Evolutionary conservation across 2,113 vertebrate genomes (phyloP).

Genomic region (Xiphophorus maculatus): DNA sequence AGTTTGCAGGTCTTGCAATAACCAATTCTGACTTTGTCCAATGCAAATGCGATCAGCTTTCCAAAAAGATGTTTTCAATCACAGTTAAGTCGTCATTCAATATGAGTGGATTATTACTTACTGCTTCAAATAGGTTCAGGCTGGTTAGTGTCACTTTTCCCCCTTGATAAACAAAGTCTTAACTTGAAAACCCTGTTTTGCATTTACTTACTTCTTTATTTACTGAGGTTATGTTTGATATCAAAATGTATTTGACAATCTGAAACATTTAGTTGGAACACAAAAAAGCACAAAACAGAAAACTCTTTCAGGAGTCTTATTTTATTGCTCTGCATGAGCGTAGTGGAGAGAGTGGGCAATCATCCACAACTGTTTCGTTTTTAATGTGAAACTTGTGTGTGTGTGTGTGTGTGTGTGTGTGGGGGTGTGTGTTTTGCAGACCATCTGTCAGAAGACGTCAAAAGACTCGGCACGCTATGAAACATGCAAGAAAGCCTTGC

Average conservation of each 20-base stretch:
- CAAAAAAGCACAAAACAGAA: neutral
- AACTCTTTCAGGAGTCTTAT: neutral
- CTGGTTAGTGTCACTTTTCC: neutral
- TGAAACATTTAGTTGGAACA: neutral
- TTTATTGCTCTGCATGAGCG: neutral
- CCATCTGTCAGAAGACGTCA: slow-evolving; percentile 95
- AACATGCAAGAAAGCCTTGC: slow-evolving; percentile 88
- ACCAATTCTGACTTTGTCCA: neutral
- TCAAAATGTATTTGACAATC: neutral
- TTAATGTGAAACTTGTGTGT: neutral
- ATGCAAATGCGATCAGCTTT: neutral
- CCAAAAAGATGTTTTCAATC: neutral
- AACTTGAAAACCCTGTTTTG: neutral
- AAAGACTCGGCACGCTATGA: slow-evolving; percentile 88
- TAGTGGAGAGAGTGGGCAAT: neutral
- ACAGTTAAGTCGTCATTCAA: neutral
- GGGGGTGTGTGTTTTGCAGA: slow-evolving; percentile 78
- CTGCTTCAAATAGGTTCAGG: neutral
- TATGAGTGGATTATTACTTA: neutral
- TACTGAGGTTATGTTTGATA: neutral
- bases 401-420: neutral
- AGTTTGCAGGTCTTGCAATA: too few species aligned
- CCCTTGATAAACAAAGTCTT: too few species aligned
- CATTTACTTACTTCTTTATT: neutral
- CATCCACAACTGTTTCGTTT: neutral